Conservation (phyloP, 2,888 invertebrate species). For the Strigamia transsilvanica region DNA sequence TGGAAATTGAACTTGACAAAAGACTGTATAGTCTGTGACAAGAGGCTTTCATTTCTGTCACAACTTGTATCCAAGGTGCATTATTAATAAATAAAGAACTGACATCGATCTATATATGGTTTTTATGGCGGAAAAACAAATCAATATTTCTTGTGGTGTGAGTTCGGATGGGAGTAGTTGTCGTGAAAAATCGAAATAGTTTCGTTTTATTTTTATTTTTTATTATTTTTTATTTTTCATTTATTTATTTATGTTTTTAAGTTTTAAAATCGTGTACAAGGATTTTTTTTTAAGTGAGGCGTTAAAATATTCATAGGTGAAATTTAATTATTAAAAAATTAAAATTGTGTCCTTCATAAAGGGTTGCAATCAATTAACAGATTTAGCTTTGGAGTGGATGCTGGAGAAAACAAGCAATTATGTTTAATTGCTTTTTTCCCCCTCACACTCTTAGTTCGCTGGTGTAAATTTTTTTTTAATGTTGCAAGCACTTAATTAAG, state of each 20-base stretch:
- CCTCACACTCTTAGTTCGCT: background rate
- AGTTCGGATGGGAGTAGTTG: too few species aligned
- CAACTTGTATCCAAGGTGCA: conserved; percentile 6
- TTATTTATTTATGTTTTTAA: background rate
- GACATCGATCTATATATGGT: background rate
- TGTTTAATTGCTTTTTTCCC: conserved; percentile 1
- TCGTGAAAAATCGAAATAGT: too few species aligned
- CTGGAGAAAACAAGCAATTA: conserved; percentile 21
- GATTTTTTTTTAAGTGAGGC: background rate
- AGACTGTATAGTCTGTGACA: background rate
- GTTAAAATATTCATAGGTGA: background rate
- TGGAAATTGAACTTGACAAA: conserved; percentile 20
- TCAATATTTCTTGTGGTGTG: too few species aligned
- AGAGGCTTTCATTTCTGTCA: conserved; percentile 20
- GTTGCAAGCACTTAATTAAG: background rate
- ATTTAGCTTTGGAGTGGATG: conserved; percentile 2
- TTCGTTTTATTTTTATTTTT: too few species aligned
- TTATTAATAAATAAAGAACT: background rate
- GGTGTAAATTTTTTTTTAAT: background rate
- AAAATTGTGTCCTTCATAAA: background rate
- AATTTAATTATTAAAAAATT: background rate
- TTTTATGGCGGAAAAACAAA: background rate
- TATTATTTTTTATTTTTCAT: too few species aligned
- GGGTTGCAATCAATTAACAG: conserved; percentile 15
- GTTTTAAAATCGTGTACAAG: background rate